Base-by-base conservation (phyloP, 2,113 vertebrate species). In the Calonectris borealis region DNA sequence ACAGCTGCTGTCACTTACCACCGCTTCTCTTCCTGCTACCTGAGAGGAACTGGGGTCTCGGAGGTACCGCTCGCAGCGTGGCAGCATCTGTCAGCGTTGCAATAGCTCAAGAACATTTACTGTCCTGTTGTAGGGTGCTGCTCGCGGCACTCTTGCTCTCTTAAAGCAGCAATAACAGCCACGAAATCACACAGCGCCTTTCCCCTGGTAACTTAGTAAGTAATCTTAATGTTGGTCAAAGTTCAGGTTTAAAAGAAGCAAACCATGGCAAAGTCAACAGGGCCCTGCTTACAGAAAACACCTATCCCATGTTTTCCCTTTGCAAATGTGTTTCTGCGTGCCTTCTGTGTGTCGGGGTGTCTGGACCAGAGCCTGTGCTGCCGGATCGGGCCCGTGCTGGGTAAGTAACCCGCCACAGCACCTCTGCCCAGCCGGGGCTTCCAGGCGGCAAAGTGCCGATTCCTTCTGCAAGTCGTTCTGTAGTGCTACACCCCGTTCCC, bases 351-450 rank as follows among this genome's bases (percentile, higher is more conserved):
- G 54, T 7, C 2, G 7, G 40, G 38, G 32, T 48, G 69, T 21
- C 68, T 42, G 62, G 66, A 14, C 17, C 77, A 46, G 21, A 73
- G 69, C 82, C 49, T 5, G n/a, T 17, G 66, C 55, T 51, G 60
- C 25, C 2, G 1, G 1, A 5, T 38, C 5, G 1, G 0, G 2
- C 0, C 20, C 0, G 0, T 69, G 46, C 61, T 29, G 52, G 54
- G 14, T 26, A 7, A 5, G 13, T 8, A 4, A 1, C 38, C 13
- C 18, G 2, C 26, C 3, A 1, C 2, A 6, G 78, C 52, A 40
- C 24, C 90, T 25, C 12, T 38, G 75, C 31, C 75, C 27, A 17
- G 17, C 10, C 1, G 7, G n/a, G n/a, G 31, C 49, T 64, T 48
- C 42, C 52, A 0, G 3, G 16, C 13, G 3, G 54, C 31, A 31